These are phyloP conservation scores for Phyllostomus hastatus DNA, from an alignment of 2,113 vertebrate genomes.

Conservation along the genomic window DNA sequence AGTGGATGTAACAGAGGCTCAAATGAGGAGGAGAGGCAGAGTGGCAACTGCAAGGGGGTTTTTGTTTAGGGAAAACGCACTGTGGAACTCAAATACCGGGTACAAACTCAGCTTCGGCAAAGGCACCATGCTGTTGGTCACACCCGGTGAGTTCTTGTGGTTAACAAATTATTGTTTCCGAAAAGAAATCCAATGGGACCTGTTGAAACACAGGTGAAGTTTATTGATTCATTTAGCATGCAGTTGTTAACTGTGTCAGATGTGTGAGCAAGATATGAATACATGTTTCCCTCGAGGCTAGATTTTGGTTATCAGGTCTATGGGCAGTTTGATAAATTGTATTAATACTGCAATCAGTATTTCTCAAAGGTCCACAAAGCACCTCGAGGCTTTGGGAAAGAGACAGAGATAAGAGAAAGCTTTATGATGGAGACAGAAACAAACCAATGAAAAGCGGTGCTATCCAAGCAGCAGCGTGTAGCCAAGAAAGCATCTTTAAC, in stretches of 20 bases:
- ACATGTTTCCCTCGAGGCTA: constrained; percentile 53
- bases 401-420: constrained; percentile 49
- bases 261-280: constrained; percentile 67
- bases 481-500: constrained; percentile 35
- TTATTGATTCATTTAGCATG: constrained; percentile 61
- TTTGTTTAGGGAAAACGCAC: constrained; percentile 45
- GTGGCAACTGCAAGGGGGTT: not conserved
- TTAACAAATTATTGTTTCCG: constrained; percentile 60
- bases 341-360: constrained; percentile 43
- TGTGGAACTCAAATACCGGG: not conserved
- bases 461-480: not conserved
- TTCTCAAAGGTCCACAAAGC: constrained; percentile 47
- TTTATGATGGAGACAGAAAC: constrained; percentile 38
- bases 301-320: constrained; percentile 61
- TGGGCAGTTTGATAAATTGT: constrained; percentile 64
- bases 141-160: constrained; percentile 65
- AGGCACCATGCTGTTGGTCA: constrained; percentile 58
- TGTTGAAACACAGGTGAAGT: constrained; percentile 63
- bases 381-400: not conserved
- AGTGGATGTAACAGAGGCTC: not conserved
- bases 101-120: constrained; percentile 15
- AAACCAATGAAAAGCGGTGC: not conserved
- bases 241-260: constrained; percentile 57
- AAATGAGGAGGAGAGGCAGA: not conserved
- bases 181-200: constrained; percentile 55